Conservation (phyloP, 2,888 invertebrate genomes). For the Colletes collaris region DNA sequence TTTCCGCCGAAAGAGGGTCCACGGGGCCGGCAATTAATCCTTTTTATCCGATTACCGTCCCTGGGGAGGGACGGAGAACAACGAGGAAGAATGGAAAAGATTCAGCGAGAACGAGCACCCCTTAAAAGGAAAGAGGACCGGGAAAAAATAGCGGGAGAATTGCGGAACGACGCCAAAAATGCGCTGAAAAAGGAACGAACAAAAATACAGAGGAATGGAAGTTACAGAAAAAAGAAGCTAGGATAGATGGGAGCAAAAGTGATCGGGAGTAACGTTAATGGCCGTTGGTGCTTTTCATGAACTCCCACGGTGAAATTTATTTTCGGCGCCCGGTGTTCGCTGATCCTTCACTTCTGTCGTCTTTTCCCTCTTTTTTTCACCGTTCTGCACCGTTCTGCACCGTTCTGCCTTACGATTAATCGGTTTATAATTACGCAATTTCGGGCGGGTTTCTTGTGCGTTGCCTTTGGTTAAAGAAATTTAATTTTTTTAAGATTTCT, state of each 20-base stretch:
- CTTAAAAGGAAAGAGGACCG: neutral
- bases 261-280: conserved; percentile 45
- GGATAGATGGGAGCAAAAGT: conserved; percentile 7
- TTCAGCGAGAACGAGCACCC: neutral
- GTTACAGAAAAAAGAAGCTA: neutral
- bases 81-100: neutral
- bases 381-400: too few species aligned
- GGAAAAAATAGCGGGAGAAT: neutral
- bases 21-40: conserved; percentile 60
- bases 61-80: neutral
- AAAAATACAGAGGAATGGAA: conserved; percentile 12
- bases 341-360: too few species aligned
- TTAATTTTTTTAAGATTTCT: too few species aligned
- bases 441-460: too few species aligned
- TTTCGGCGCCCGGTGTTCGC: too few species aligned
- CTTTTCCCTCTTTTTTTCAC: too few species aligned
- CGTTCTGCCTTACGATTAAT: too few species aligned
- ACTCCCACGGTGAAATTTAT: too few species aligned
- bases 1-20: conserved; percentile 47
- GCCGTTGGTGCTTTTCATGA: conserved; percentile 39
- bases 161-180: conserved; percentile 10
- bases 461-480: too few species aligned
- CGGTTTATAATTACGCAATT: too few species aligned
- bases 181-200: neutral
- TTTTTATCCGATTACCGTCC: conserved; percentile 54